Evolutionary conservation across 2,888 invertebrate genomes (phyloP).

Genomic region (Lithodes maja): DNA sequence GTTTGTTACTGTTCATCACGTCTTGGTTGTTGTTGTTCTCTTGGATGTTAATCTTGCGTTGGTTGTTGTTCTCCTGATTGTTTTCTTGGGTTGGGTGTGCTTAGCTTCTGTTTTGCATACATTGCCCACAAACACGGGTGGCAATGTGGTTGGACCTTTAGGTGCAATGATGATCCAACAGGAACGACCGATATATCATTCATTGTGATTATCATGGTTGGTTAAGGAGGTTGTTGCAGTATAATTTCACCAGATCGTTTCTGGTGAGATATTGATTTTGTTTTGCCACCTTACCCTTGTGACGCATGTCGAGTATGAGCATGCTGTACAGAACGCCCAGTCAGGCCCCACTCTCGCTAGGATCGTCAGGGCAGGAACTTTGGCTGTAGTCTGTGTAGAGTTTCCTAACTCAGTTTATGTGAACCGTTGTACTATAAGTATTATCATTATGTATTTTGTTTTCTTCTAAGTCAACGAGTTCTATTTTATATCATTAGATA

Average conservation of each 20-base stretch:
- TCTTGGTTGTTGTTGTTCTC: neutral
- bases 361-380: too few species aligned
- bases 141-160: neutral
- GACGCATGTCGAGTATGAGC: too few species aligned
- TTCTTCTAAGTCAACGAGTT: too few species aligned
- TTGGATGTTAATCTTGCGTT: neutral
- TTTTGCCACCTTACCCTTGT: too few species aligned
- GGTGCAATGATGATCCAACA: neutral
- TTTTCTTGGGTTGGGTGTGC: neutral
- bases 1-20: too few species aligned
- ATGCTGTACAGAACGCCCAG: too few species aligned
- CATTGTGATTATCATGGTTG: neutral
- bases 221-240: neutral
- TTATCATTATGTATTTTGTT: too few species aligned
- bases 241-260: neutral
- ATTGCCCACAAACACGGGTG: neutral
- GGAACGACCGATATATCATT: neutral
- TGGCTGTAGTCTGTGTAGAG: too few species aligned
- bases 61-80: neutral
- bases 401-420: too few species aligned
- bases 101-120: neutral
- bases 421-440: too few species aligned
- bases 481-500: too few species aligned
- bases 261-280: neutral
- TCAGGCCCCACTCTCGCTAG: too few species aligned